These are phyloP conservation scores for Nemotelus nigrinus DNA, from an alignment of 2,888 invertebrate species.

Conservation along the genomic window DNA sequence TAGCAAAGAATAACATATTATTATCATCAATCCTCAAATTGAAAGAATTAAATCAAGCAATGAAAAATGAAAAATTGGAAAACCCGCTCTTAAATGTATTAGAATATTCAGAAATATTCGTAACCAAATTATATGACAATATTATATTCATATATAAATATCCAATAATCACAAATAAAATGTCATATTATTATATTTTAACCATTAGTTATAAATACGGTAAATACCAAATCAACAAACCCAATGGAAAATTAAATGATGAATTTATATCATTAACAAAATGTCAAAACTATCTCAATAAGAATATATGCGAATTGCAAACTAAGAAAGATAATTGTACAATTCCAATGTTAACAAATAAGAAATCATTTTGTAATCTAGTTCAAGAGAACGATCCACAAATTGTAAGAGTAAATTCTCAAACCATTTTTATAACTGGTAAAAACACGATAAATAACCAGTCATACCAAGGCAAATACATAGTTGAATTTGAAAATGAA, in stretches of 20 bases:
- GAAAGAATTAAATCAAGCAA: background rate
- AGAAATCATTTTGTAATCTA: background rate
- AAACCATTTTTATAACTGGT: background rate
- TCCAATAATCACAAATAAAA: background rate
- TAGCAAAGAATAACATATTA: background rate
- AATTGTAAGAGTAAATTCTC: background rate
- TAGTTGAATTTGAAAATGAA: background rate
- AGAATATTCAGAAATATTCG: background rate
- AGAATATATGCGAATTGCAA: background rate
- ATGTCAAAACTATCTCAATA: background rate
- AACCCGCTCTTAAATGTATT: background rate
- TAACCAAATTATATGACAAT: background rate
- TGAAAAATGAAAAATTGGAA: background rate
- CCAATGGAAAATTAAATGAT: background rate
- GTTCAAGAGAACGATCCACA: background rate
- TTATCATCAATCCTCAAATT: background rate
- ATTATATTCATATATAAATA: conserved; percentile 3
- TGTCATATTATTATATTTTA: background rate
- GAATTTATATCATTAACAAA: background rate
- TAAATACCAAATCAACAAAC: background rate
- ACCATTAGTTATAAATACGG: background rate
- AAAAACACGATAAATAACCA: background rate
- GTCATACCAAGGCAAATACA: background rate
- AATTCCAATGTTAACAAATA: background rate
- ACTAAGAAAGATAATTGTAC: background rate